phyloP scores from a whole-genome alignment of 2,113 vertebrate species.

The Erinaceus europaeus region DNA sequence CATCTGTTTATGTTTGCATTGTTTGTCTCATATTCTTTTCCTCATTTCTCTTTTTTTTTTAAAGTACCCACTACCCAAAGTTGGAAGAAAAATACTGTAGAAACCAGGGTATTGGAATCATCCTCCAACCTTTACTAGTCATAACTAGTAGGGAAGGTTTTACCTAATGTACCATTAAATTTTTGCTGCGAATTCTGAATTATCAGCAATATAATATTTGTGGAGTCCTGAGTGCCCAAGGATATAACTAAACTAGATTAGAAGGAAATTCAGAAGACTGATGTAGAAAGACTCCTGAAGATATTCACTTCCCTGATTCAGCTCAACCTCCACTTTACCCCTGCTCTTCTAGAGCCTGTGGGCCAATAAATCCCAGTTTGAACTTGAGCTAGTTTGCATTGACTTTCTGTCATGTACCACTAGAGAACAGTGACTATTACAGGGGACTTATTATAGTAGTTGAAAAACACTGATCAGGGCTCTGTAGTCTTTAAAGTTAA shows the following conservation, averaged over 20 bases:
- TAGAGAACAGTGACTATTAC: neutral
- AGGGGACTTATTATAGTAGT: constrained; percentile 29
- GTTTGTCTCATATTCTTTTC: too few species aligned
- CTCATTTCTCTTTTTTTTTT: too few species aligned
- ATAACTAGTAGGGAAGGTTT: neutral
- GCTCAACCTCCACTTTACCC: constrained; percentile 46
- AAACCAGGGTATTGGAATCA: neutral
- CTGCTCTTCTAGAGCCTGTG: constrained; percentile 40
- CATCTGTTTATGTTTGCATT: neutral
- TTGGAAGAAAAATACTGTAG: neutral
- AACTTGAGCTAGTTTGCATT: constrained; percentile 53
- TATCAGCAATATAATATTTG: neutral
- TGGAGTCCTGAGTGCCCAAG: neutral
- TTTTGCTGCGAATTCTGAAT: neutral
- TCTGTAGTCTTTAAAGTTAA: neutral
- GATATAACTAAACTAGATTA: neutral
- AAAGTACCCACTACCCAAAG: neutral
- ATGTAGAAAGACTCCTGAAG: constrained; percentile 18
- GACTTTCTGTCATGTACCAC: constrained; percentile 58
- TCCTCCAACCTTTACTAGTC: neutral
- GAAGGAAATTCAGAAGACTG: neutral
- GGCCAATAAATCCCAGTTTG: constrained; percentile 48
- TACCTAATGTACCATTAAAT: neutral
- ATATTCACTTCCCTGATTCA: constrained; percentile 30
- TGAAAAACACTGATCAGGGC: neutral